Percentiles rank a stretch among this genome's conserved stretches.
Conservation (phyloP, 2,888 invertebrate genomes). For the Orthosia cruda region DNA sequence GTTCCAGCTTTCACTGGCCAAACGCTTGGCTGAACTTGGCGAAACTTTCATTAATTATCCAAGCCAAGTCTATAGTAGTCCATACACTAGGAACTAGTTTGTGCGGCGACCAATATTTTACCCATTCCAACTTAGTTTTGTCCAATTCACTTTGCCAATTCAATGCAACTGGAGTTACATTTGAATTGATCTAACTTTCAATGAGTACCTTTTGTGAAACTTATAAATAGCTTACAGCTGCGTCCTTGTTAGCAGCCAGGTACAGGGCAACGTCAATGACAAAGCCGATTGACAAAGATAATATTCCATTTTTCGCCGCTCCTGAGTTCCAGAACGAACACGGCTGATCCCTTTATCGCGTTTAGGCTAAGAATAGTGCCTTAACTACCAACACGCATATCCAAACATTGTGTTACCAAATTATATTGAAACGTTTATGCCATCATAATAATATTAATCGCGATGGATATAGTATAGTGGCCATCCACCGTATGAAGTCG, state of each 20-base stretch:
- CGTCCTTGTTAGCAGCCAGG: slow-evolving; percentile 28
- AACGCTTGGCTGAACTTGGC: slow-evolving; percentile 60
- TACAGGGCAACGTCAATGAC: slow-evolving; percentile 28
- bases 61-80: slow-evolving; percentile 54
- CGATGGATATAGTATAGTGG: slow-evolving; percentile 35
- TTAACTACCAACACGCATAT: slow-evolving; percentile 29
- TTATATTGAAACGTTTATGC: slow-evolving; percentile 53
- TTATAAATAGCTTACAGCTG: slow-evolving; percentile 42
- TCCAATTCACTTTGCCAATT: slow-evolving; percentile 50
- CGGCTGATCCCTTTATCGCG: slow-evolving; percentile 34
- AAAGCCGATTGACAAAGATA: slow-evolving; percentile 28
- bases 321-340: slow-evolving; percentile 15
- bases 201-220: slow-evolving; percentile 19
- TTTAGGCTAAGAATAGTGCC: slow-evolving; percentile 55
- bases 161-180: slow-evolving; percentile 30
- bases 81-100: slow-evolving; percentile 50
- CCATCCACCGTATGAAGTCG: slow-evolving; percentile 35
- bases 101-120: slow-evolving; percentile 58
- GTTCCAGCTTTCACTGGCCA: slow-evolving; percentile 50
- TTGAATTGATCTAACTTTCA: slow-evolving; percentile 41
- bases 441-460: slow-evolving; percentile 47
- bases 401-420: slow-evolving; percentile 46
- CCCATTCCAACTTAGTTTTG: slow-evolving; percentile 44
- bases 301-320: slow-evolving; percentile 24
- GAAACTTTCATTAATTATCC: slow-evolving; percentile 68